A percentile compares a stretch with the other conserved stretches of the same genome.
Evolutionary conservation across 2,113 vertebrate genomes (phyloP).

Genomic region (Canis aureus): DNA sequence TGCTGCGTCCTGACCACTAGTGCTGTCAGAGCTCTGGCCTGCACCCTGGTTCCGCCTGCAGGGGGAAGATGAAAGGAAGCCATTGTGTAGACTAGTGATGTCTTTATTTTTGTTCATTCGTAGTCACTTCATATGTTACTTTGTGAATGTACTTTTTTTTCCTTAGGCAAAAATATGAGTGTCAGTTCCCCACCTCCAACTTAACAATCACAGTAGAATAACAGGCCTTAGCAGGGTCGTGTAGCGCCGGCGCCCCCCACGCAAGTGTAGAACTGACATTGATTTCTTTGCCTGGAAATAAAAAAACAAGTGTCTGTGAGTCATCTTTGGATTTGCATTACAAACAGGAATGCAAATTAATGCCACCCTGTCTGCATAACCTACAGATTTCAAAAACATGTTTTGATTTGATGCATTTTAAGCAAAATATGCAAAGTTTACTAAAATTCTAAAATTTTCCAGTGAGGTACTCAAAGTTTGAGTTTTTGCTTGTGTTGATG

Average conservation of each 20-base stretch:
- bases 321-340: constrained; percentile 88
- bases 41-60: neutral
- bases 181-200: constrained; percentile 78
- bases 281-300: constrained; percentile 88
- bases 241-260: neutral
- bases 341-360: constrained; percentile 87
- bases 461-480: constrained; percentile 84
- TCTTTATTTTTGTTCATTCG: constrained; percentile 70
- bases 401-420: constrained; percentile 78
- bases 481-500: constrained; percentile 87
- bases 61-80: neutral
- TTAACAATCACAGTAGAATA: neutral
- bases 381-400: constrained; percentile 68
- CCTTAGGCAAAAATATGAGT: constrained; percentile 84
- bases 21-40: neutral
- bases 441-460: constrained; percentile 71
- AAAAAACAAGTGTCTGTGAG: constrained; percentile 84
- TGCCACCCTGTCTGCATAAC: constrained; percentile 79
- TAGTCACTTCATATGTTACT: constrained; percentile 70
- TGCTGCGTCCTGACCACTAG: accelerated
- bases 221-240: neutral
- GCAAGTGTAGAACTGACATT: constrained; percentile 82
- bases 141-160: constrained; percentile 84
- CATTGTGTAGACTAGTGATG: neutral
- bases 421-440: constrained; percentile 65